phyloP scores from a whole-genome alignment of 2,888 invertebrate genomes.

The Drosophila infuscata region DNA sequence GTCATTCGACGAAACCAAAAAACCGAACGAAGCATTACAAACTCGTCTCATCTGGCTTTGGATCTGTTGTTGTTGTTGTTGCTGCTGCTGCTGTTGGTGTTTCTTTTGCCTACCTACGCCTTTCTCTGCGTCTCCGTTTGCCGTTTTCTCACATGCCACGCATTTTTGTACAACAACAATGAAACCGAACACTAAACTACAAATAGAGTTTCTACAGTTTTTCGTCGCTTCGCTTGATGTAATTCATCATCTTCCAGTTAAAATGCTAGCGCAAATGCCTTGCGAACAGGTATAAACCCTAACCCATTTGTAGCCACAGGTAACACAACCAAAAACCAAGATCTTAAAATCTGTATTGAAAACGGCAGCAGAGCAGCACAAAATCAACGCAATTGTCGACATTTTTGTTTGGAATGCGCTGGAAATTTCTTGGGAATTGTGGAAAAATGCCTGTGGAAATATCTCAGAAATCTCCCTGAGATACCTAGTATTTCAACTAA shows the following conservation, averaged over 20 bases:
- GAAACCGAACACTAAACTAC: conserved; percentile 43
- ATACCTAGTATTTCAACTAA: background rate
- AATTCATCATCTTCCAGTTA: conserved; percentile 70
- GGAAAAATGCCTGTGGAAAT: background rate
- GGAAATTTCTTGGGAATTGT: conserved; percentile 6
- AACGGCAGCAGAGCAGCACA: conserved; percentile 17
- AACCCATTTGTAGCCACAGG: conserved; percentile 66
- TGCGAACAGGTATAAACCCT: conserved; percentile 60
- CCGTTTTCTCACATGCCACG: conserved; percentile 77
- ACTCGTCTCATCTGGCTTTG: conserved; percentile 46
- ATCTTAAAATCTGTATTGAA: conserved; percentile 1
- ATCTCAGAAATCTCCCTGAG: background rate
- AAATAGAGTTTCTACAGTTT: conserved; percentile 26
- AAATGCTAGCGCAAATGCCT: conserved; percentile 49
- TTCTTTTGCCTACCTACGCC: conserved; percentile 53
- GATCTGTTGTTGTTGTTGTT: conserved; percentile 25
- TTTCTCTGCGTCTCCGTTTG: conserved; percentile 40
- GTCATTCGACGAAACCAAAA: conserved; percentile 51
- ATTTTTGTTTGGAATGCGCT: conserved; percentile 12
- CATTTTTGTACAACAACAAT: conserved; percentile 42
- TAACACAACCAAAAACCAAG: conserved; percentile 24
- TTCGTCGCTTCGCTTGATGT: conserved; percentile 58
- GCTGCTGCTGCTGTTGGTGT: conserved; percentile 10
- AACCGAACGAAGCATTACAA: conserved; percentile 63
- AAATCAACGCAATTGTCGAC: conserved; percentile 11